These are phyloP conservation scores for Odontothrips loti DNA, from an alignment of 2,888 invertebrate genomes.

Conservation along the genomic window DNA sequence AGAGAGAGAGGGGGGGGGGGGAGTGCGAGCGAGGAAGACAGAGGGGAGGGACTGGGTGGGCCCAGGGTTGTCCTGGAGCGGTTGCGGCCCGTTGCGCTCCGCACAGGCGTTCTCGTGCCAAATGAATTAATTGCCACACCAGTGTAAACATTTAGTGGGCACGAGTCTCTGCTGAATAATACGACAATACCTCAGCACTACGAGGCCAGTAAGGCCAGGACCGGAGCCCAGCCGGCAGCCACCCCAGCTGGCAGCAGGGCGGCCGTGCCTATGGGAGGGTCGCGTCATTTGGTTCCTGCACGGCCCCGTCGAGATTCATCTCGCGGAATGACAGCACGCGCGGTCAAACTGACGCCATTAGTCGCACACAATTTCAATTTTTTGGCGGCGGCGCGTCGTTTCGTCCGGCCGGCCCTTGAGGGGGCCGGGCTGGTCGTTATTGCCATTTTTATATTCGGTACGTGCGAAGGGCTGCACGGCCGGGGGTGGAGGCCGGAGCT, in stretches of 20 bases:
- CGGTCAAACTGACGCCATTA: neutral
- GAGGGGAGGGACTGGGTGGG: neutral
- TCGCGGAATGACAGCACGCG: too few species aligned
- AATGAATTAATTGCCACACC: slow-evolving; percentile 22
- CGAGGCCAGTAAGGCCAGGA: neutral
- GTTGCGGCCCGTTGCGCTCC: neutral
- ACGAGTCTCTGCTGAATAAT: slow-evolving; percentile 13
- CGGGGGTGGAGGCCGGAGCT: neutral
- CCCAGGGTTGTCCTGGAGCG: neutral
- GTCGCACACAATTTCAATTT: slow-evolving; percentile 1
- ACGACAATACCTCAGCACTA: slow-evolving; percentile 13
- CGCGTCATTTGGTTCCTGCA: too few species aligned
- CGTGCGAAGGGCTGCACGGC: neutral
- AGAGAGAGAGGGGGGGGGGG: neutral
- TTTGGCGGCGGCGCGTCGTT: neutral
- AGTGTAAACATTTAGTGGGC: slow-evolving; percentile 24
- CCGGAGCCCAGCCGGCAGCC: too few species aligned
- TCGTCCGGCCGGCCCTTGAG: neutral
- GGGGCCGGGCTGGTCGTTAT: neutral
- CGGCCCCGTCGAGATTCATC: too few species aligned
- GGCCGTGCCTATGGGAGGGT: too few species aligned
- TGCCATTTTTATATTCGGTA: slow-evolving; percentile 17
- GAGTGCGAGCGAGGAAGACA: neutral
- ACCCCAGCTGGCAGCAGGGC: too few species aligned
- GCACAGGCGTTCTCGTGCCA: neutral